Evolutionary conservation across 2,888 invertebrate species (phyloP).

Genomic region (Drosophila kokeensis): DNA sequence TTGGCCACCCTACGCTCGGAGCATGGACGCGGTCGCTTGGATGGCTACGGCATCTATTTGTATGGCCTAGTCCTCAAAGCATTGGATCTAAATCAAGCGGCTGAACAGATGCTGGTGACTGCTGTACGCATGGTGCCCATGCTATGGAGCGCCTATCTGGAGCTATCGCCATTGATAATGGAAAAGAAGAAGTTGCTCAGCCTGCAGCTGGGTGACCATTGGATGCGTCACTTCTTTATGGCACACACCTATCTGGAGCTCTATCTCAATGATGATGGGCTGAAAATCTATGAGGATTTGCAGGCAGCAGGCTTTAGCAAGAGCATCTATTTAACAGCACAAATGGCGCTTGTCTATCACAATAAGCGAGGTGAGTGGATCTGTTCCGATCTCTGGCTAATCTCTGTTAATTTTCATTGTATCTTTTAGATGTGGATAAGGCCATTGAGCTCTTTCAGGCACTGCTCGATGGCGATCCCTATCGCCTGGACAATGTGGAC

Average conservation of each 20-base stretch:
- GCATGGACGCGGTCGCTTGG: conserved; percentile 88
- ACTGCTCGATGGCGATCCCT: conserved; percentile 95
- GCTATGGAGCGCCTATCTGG: conserved; percentile 98
- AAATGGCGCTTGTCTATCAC: conserved; percentile 96
- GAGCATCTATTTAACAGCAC: conserved; percentile 95
- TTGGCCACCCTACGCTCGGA: conserved; percentile 87
- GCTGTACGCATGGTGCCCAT: conserved; percentile 92
- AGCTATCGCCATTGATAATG: conserved; percentile 93
- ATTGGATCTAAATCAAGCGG: conserved; percentile 91
- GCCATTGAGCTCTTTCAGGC: conserved; percentile 94
- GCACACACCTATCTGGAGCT: conserved; percentile 96
- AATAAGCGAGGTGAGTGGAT: conserved; percentile 91
- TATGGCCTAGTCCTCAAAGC: conserved; percentile 96
- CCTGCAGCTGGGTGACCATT: conserved; percentile 92
- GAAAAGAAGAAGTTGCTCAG: conserved; percentile 91
- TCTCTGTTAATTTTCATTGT: not conserved
- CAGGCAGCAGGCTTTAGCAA: conserved; percentile 92
- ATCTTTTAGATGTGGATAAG: conserved; percentile 91
- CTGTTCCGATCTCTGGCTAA: not conserved
- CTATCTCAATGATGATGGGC: conserved; percentile 94
- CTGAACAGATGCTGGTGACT: conserved; percentile 91
- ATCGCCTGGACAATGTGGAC: conserved; percentile 97
- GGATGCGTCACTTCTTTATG: conserved; percentile 97
- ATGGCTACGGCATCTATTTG: conserved; percentile 94
- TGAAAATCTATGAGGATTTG: conserved; percentile 92